Percentiles rank a stretch among this genome's conserved stretches.
phyloP scores from a whole-genome alignment of 1,140 invertebrate species.

The Caerostris extrusa region DNA sequence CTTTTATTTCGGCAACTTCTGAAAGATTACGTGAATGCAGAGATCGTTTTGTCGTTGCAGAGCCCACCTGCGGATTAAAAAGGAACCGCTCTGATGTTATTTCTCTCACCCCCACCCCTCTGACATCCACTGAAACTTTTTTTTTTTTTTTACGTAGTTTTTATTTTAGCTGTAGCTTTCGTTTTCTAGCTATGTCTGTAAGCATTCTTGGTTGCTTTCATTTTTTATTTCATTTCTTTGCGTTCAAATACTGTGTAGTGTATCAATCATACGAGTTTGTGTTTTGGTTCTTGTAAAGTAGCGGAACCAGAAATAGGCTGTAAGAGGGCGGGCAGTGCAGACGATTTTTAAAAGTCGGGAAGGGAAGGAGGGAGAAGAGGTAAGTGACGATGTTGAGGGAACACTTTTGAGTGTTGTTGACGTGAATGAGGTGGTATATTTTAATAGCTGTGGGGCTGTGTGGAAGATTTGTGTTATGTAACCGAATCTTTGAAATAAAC shows the following conservation, averaged over 20 bases:
- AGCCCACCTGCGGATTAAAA: constrained; percentile 72
- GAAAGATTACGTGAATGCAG: constrained; percentile 63
- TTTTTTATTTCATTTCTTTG: not conserved
- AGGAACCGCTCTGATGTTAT: constrained; percentile 54
- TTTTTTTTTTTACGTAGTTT: not conserved
- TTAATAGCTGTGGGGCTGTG: no score
- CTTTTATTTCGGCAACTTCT: constrained; percentile 75
- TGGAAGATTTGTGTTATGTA: no score
- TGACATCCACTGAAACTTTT: not conserved
- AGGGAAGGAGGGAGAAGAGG: not conserved
- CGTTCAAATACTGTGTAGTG: not conserved
- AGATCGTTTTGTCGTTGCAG: constrained; percentile 51
- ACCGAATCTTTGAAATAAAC: no score
- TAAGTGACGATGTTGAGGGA: not conserved
- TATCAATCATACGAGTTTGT: constrained; percentile 44
- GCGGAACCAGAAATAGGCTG: constrained; percentile 37
- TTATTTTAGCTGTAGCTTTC: constrained; percentile 29
- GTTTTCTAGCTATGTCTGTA: not conserved
- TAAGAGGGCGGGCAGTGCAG: not conserved
- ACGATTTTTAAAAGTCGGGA: not conserved
- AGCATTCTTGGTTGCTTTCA: not conserved
- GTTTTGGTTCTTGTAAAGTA: constrained; percentile 42
- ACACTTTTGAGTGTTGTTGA: not conserved
- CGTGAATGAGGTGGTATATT: not conserved
- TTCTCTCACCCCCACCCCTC: not conserved